phyloP scores from a whole-genome alignment of 2,797 vertebrate genomes.

The Coreius guichenoti region DNA sequence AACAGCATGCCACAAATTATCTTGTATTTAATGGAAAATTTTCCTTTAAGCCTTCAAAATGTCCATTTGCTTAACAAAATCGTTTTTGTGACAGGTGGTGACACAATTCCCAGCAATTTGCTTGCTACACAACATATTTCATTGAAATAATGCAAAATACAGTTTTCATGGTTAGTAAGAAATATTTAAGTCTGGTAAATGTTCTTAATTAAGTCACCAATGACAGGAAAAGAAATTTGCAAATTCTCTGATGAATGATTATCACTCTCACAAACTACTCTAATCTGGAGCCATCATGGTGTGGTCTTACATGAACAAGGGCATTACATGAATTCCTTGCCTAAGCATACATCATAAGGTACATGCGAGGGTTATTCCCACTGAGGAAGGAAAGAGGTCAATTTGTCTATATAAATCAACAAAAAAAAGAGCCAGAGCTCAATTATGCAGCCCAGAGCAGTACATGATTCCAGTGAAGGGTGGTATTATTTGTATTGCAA shows the following conservation, averaged over 20 bases:
- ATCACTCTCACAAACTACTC: background rate
- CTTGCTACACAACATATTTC: background rate
- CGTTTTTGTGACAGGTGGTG: background rate
- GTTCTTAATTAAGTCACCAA: background rate
- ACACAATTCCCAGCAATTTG: background rate
- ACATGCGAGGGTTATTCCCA: slow-evolving; percentile 1
- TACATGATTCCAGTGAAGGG: slow-evolving; percentile 32
- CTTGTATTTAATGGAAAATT: background rate
- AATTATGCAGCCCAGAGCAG: slow-evolving; percentile 47
- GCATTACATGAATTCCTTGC: slow-evolving; percentile 2
- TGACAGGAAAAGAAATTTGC: background rate
- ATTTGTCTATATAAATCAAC: slow-evolving; percentile 40
- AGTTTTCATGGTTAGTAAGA: background rate
- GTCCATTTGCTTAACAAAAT: background rate
- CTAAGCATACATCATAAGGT: slow-evolving; percentile 23
- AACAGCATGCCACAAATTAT: background rate
- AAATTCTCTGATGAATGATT: background rate
- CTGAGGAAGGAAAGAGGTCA: slow-evolving; percentile 19
- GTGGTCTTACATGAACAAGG: slow-evolving; percentile 4
- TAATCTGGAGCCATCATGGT: background rate
- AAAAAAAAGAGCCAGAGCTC: slow-evolving; percentile 24
- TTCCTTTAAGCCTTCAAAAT: background rate
- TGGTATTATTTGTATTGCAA: slow-evolving; percentile 51
- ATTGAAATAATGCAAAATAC: background rate
- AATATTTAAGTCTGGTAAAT: background rate